These are phyloP conservation scores for Lepus europaeus DNA, from an alignment of 2,113 vertebrate genomes.

Conservation along the genomic window DNA sequence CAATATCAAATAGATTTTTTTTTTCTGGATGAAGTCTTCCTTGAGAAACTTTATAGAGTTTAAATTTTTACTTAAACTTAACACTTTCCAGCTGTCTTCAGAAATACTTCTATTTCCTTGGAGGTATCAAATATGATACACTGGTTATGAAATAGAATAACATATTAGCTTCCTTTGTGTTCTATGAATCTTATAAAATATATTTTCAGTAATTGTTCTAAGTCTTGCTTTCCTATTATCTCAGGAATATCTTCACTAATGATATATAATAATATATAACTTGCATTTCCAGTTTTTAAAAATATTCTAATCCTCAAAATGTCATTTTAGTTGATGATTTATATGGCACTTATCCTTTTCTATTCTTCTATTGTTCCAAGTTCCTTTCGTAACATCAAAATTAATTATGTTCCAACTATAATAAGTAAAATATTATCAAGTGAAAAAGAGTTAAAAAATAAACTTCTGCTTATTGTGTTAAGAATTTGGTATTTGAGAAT, in stretches of 20 bases:
- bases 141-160: background rate
- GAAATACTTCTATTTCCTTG: slow-evolving; percentile 25
- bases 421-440: background rate
- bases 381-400: slow-evolving; percentile 18
- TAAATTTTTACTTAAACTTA: slow-evolving; percentile 50
- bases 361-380: slow-evolving; percentile 35
- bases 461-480: background rate
- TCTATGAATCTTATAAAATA: slow-evolving; percentile 38
- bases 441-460: slow-evolving; percentile 30
- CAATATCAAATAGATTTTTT: background rate
- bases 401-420: slow-evolving; percentile 20
- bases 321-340: background rate
- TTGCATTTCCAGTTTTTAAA: slow-evolving; percentile 9
- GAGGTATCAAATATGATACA: background rate
- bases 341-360: background rate
- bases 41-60: slow-evolving; percentile 13
- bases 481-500: slow-evolving; percentile 51
- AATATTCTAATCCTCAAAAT: slow-evolving; percentile 7
- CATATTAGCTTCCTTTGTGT: slow-evolving; percentile 8
- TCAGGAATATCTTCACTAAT: slow-evolving; percentile 3
- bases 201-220: background rate
- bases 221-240: background rate
- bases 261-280: background rate
- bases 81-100: slow-evolving; percentile 57
- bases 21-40: slow-evolving; percentile 5